Evolutionary conservation across 1,140 invertebrate species (phyloP), one percentile per base, ranked within the genome.

Genomic region (Nasonia longicornis): DNA sequence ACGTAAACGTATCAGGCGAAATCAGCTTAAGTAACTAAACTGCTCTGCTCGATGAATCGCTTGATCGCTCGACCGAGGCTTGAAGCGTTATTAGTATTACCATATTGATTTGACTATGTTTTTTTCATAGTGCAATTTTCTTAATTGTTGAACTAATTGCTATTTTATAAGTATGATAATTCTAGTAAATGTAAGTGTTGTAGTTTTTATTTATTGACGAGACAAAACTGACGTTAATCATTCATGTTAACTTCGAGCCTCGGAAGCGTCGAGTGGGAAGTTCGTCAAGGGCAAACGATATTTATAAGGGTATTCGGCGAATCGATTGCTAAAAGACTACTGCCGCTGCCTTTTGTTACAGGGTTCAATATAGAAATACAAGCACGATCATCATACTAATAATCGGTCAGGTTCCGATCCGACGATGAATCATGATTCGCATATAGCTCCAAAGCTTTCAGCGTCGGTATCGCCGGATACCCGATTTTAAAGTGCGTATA

Each of bases 261-360:
- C 58, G 1, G 20, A 48, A 71, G 31, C 45, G 12, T 67, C 42
- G 70, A 76, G n/a, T 64, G 64, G 63, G 3, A 16, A 69, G 48
- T 12, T 75, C 64, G 72, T 75, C 35, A 22, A 10, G 31, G 38
- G 38, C 22, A 38, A 79, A 69, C 73, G 38, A 48, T 70, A 74
- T 58, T 35, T 67, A 42, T 8, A 74, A 63, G 35, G 72, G 38
- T 75, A 79, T 82, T 35, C 77, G 72, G 64, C 77, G 48, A 82
- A 79, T 31, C 64, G 64, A 79, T 75, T 66, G 71, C 70, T 45
- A 66, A 82, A 78, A 71, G 77, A 48, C 26, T 26, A 78, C 35
- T 82, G 42, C 45, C 48, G 72, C 77, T 82, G 81, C 77, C 81
- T 82, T 82, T 82, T 82, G 81, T 82, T 82, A 79, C 81, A 79